Percentiles rank a stretch among this genome's conserved stretches.
Conservation (phyloP, 2,888 invertebrate species). For the Pammene aurita region DNA sequence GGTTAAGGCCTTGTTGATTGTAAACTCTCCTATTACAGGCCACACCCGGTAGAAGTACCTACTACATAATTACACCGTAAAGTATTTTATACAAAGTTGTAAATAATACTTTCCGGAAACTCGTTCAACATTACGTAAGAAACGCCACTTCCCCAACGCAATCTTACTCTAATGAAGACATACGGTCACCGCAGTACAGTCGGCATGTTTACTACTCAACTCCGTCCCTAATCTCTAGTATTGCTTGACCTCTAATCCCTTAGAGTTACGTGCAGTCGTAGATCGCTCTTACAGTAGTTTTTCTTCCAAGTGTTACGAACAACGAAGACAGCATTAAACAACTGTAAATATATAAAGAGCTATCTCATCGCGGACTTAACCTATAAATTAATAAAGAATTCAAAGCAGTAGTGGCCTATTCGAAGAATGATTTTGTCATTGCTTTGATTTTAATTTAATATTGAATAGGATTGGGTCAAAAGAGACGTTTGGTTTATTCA, state of each 20-base stretch:
- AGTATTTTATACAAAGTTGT: background rate
- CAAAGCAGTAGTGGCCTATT: background rate
- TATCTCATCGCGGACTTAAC: slow-evolving; percentile 11
- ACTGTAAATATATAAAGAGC: slow-evolving; percentile 21
- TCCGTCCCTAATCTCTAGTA: background rate
- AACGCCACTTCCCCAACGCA: slow-evolving; percentile 25
- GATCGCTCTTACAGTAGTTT: background rate
- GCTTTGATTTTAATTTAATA: too few species aligned
- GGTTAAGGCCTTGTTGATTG: too few species aligned
- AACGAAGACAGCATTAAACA: slow-evolving; percentile 1
- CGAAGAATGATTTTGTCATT: too few species aligned
- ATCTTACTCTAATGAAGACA: slow-evolving; percentile 32
- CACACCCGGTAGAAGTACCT: too few species aligned
- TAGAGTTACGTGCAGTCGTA: background rate
- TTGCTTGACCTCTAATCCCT: background rate
- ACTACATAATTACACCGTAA: too few species aligned
- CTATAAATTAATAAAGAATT: slow-evolving; percentile 6
- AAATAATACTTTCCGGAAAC: background rate
- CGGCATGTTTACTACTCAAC: background rate
- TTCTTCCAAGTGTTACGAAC: background rate
- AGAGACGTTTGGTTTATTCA: too few species aligned
- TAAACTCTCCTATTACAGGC: too few species aligned
- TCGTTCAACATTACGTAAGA: slow-evolving; percentile 17
- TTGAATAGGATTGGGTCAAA: too few species aligned
- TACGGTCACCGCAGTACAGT: background rate